Evolutionary conservation across 1,140 invertebrate genomes (phyloP).

Genomic region (Amphibalanus amphitrite): DNA sequence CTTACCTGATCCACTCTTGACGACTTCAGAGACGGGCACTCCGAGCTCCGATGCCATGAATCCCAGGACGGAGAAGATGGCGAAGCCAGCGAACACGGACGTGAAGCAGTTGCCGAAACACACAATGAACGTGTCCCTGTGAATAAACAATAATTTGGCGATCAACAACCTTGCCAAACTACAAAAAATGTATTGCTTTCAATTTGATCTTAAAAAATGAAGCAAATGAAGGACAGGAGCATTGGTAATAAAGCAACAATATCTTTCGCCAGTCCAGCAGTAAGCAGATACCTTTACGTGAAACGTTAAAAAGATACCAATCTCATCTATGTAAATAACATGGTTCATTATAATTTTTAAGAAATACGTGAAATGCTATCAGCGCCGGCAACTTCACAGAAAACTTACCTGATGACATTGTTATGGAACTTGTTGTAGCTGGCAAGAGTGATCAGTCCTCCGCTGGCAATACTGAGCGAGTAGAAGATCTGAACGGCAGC

Average conservation of each 20-base stretch:
- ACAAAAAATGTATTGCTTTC: too few relatives aligned
- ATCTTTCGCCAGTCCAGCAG: too few relatives aligned
- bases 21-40: conserved; percentile 48
- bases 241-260: too few relatives aligned
- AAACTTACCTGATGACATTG: conserved; percentile 24
- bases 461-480: conserved; percentile 24
- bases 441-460: conserved; percentile 23
- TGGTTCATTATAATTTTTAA: too few relatives aligned
- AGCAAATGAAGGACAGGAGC: too few relatives aligned
- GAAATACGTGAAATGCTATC: too few relatives aligned
- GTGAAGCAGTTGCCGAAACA: conserved; percentile 25
- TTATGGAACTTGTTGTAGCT: conserved; percentile 32
- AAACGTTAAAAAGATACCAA: too few relatives aligned
- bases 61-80: conserved; percentile 37
- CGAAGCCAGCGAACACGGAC: conserved; percentile 28
- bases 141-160: neutral
- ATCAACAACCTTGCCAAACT: neutral
- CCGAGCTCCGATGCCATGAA: conserved; percentile 54
- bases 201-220: neutral
- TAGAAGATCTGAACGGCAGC: conserved; percentile 25
- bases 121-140: conserved; percentile 22
- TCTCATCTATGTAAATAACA: too few relatives aligned
- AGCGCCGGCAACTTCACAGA: too few relatives aligned
- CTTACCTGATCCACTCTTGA: conserved; percentile 33
- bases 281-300: too few relatives aligned